A percentile compares a stretch with the other conserved stretches of the same genome.
Conservation (phyloP, 2,888 invertebrate species). For the Keiferia lycopersicella region DNA sequence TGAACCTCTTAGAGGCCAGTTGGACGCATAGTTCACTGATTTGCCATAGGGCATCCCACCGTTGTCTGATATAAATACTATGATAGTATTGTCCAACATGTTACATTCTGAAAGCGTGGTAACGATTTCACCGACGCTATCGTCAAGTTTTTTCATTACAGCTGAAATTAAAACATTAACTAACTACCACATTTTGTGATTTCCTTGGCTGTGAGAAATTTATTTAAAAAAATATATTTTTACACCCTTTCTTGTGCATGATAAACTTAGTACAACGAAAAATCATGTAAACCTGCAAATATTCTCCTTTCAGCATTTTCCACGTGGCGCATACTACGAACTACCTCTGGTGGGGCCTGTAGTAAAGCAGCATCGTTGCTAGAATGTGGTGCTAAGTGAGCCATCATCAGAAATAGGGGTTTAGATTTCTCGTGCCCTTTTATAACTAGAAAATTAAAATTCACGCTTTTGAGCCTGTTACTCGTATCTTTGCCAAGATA, state of each 20-base stretch:
- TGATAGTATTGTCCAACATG: slow-evolving; percentile 90
- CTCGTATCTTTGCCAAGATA: too few relatives aligned
- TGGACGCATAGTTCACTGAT: slow-evolving; percentile 87
- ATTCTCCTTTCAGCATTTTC: slow-evolving; percentile 84
- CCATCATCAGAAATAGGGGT: slow-evolving; percentile 90
- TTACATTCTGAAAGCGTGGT: slow-evolving; percentile 83
- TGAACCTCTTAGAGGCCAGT: slow-evolving; percentile 88
- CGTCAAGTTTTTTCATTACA: slow-evolving; percentile 92
- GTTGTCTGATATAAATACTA: slow-evolving; percentile 94
- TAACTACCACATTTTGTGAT: too few relatives aligned
- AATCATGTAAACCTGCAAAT: slow-evolving; percentile 83
- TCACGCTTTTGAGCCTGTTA: too few relatives aligned
- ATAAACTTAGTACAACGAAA: too few relatives aligned
- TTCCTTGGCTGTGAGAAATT: too few relatives aligned
- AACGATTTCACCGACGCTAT: slow-evolving; percentile 90
- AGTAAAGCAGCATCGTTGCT: slow-evolving; percentile 86
- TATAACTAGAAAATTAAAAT: slow-evolving; percentile 70
- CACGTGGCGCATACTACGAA: slow-evolving; percentile 86
- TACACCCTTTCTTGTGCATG: too few relatives aligned
- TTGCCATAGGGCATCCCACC: slow-evolving; percentile 89
- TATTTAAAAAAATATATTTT: too few relatives aligned
- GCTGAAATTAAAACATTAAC: slow-evolving; percentile 70
- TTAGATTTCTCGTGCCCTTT: slow-evolving; percentile 74
- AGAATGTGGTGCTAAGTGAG: slow-evolving; percentile 90
- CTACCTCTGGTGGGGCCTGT: slow-evolving; percentile 86